These are phyloP conservation scores for Apaloderma vittatum DNA, from an alignment of 2,113 vertebrate genomes.

Conservation along the genomic window DNA sequence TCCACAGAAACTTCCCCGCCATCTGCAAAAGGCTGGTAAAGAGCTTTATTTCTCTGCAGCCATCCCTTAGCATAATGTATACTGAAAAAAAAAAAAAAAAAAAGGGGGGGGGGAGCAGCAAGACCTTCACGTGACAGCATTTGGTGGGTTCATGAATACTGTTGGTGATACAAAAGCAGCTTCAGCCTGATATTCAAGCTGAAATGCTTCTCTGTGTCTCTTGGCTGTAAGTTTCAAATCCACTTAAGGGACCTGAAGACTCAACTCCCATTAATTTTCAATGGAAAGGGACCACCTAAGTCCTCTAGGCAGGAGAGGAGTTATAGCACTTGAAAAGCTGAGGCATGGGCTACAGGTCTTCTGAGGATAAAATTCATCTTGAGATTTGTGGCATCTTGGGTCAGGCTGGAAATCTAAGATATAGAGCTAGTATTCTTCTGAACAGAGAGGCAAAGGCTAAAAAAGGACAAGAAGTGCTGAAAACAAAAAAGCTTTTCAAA, in stretches of 20 bases:
- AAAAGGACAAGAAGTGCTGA: neutral
- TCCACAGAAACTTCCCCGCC: constrained; percentile 34
- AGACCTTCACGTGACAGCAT: accelerated
- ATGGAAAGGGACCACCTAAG: constrained; percentile 3
- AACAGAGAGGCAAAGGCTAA: neutral
- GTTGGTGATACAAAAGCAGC: neutral
- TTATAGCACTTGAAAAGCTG: neutral
- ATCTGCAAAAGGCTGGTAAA: neutral
- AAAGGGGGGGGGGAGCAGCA: neutral
- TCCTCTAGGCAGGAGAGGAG: neutral
- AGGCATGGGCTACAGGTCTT: constrained; percentile 12
- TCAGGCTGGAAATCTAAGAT: neutral
- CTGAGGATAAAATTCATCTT: constrained; percentile 40
- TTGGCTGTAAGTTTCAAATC: constrained; percentile 35
- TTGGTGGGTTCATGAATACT: neutral
- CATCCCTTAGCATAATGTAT: neutral
- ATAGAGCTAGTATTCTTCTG: neutral
- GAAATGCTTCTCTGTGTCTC: neutral
- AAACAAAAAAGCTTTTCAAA: neutral
- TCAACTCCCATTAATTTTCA: constrained; percentile 47
- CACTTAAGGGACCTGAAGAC: constrained; percentile 51
- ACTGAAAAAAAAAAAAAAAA: neutral
- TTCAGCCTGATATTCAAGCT: neutral
- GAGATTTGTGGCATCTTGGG: constrained; percentile 22
- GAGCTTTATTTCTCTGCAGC: neutral